These are phyloP conservation scores for Psittacara wagleri DNA, from an alignment of 2,113 vertebrate species.

Conservation along the genomic window DNA sequence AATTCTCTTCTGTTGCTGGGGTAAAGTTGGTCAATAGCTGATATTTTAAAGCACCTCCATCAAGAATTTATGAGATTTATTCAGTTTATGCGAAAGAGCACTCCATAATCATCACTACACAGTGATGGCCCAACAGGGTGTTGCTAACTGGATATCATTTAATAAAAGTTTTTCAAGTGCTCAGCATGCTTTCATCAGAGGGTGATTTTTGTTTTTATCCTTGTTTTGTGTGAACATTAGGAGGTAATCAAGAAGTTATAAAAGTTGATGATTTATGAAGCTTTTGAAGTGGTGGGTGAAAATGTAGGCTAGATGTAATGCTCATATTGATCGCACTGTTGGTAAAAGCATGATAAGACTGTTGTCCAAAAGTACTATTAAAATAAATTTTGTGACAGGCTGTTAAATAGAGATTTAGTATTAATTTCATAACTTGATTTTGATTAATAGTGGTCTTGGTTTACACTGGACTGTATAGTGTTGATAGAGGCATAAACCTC, in stretches of 20 bases:
- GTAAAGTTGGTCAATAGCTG: slow-evolving; percentile 58
- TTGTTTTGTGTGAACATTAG: slow-evolving; percentile 66
- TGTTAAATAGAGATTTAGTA: slow-evolving; percentile 22
- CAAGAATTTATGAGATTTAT: slow-evolving; percentile 70
- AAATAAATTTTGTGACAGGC: slow-evolving; percentile 35
- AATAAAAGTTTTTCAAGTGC: slow-evolving; percentile 73
- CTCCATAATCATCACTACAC: slow-evolving; percentile 66
- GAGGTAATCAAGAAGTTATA: slow-evolving; percentile 73
- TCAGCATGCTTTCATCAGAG: slow-evolving; percentile 70
- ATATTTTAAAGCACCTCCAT: slow-evolving; percentile 61
- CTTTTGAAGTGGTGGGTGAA: slow-evolving; percentile 62
- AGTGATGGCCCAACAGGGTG: slow-evolving; percentile 69
- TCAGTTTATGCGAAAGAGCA: slow-evolving; percentile 69
- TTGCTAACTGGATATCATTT: slow-evolving; percentile 71
- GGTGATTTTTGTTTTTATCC: slow-evolving; percentile 73
- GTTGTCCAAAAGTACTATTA: slow-evolving; percentile 60
- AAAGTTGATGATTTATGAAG: slow-evolving; percentile 73
- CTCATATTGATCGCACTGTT: slow-evolving; percentile 58
- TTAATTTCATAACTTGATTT: slow-evolving; percentile 34
- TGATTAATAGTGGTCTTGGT: background rate
- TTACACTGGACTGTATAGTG: background rate
- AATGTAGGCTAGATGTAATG: slow-evolving; percentile 43
- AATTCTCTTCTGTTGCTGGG: slow-evolving; percentile 54
- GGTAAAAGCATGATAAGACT: slow-evolving; percentile 59
- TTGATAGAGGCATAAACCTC: background rate